Evolutionary conservation across 2,113 vertebrate genomes (phyloP), one percentile per base, ranked within the genome.

Genomic region (Mustelus asterias): DNA sequence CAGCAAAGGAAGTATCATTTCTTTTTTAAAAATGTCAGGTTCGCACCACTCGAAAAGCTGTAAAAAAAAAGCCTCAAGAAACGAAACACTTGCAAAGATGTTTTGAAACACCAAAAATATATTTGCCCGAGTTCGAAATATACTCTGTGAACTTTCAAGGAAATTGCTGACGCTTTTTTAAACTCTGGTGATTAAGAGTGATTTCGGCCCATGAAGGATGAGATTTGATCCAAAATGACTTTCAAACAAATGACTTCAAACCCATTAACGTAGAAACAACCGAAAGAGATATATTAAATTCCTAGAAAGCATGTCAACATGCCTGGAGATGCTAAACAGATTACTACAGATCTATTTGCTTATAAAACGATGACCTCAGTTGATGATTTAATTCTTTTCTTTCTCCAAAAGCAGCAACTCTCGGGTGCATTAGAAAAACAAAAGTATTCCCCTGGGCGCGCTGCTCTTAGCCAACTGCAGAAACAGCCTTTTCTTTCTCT

Each of bases 291-390:
- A 72, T 95, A 95, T 26, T 95, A 44, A 54, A 72, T 72, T 95
- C 69, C 94, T 95, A 70, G 94, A 95, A 95, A 95, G 94, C 69
- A 54, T 14, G 67, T 95, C 94, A 70, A 72, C 67, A 29, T 95
- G n/a, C 41, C 24, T 76, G 26, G 94, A 70, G 44, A 95, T 18
- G 24, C 94, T 72, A 95, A 95, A 48, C 94, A 95, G 41, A 72
- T 95, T 95, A 95, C 94, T 54, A 72, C 69, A 70, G 94, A 76
- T 72, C 94, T 95, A 95, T 72, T 95, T 95, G 48, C 94, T 95
- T 72, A 95, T 70, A 76, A 95, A 95, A 95, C 33, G 67, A 95
- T 95, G 94, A 95, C 41, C 94, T 95, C 67, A 95, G 41, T 72
- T 95, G 94, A 95, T 72, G 94, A 95, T 76, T 95, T 54, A 95